Percentiles rank a stretch among this genome's conserved stretches.
Conservation (phyloP, 2,888 invertebrate species). For the Slavum lentiscoides region DNA sequence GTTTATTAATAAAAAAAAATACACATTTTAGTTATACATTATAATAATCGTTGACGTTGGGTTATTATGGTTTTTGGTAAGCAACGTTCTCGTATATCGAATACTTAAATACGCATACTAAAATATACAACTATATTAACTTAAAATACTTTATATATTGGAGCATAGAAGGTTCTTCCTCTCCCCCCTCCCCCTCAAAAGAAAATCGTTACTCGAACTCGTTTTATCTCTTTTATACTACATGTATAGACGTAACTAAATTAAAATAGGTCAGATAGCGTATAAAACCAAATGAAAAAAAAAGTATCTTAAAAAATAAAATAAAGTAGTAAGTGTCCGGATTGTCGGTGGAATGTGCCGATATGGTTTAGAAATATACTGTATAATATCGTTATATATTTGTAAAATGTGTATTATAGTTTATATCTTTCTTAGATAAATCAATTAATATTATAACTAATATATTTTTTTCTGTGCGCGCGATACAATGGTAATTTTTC, state of each 20-base stretch:
- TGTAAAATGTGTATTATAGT: conserved; percentile 5
- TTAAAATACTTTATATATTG: no score
- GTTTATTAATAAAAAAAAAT: no score
- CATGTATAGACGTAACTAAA: background rate
- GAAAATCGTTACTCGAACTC: no score
- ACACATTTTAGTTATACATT: no score
- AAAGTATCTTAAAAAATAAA: conserved; percentile 9
- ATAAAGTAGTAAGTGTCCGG: conserved; percentile 30
- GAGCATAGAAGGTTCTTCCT: no score
- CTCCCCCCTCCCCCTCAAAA: no score
- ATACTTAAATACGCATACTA: no score
- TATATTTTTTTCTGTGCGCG: background rate
- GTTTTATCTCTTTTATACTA: background rate
- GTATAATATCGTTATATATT: background rate
- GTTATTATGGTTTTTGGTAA: no score
- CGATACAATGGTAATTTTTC: background rate
- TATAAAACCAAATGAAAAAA: conserved; percentile 17
- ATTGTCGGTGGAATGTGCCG: conserved; percentile 7
- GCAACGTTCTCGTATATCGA: no score
- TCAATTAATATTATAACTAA: background rate
- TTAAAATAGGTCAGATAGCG: conserved; percentile 35
- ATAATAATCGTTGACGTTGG: no score
- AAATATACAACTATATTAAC: no score
- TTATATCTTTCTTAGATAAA: background rate
- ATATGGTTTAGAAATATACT: conserved; percentile 16